Evolutionary conservation across 2,113 vertebrate species (phyloP), one percentile per base, ranked within the genome.

Genomic region (Oostethus manadensis): DNA sequence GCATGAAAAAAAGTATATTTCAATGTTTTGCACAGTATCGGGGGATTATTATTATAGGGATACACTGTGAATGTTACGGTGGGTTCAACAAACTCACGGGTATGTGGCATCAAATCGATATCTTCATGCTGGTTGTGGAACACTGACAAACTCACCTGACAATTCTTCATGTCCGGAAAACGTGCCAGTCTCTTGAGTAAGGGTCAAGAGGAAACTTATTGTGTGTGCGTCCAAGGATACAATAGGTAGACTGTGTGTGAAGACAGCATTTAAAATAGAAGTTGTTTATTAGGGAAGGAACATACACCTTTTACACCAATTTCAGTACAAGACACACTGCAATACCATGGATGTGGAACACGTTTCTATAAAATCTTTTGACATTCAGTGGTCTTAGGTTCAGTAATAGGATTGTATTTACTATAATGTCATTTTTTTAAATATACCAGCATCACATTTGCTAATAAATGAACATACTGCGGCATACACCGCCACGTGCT

Each of bases 101-200:
- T 33, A 33, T 33, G 29, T 40, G 14, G 14, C 10, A 40, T 40
- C 38, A 40, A 33, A 33, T 7, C 29, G 8, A 33, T 33, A 7
- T 33, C 4, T 33, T 33, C 29, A 33, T 3, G 29, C 29, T 7
- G 5, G 29, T 33, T 33, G 29, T 33, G 2, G 5, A 33, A 33
- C 78, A 87, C 48, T 80, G 87, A 89, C 88, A 85, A 76, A 73
- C 61, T 92, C 87, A 89, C 88, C 86, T 91, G 88, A 88, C 87
- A 86, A 86, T 87, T 88, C 87, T 92, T 84, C 82, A 89, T 89
- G 91, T 92, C 90, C 83, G 89, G 77, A 86, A 86, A 88, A 91
- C 81, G 81, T 88, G 82, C 67, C 48, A 47, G 64, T 70, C 66
- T 58, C 62, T 73, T 33, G 56, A 81, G 66, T 67, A 51, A 64